Base-by-base conservation (phyloP, 2,797 vertebrate species). In the Eulemur coronatus region DNA sequence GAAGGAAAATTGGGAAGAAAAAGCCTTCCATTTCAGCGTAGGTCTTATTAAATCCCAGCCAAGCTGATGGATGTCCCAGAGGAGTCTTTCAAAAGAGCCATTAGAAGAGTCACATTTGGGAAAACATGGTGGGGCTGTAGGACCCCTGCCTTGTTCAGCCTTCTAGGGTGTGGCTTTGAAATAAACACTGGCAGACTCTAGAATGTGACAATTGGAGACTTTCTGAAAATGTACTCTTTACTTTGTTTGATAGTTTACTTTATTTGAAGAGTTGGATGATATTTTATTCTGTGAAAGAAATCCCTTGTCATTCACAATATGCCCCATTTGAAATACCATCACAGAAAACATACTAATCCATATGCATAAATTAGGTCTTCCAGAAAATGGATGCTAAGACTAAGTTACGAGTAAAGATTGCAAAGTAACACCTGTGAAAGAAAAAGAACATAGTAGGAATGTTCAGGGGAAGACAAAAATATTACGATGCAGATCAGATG, bases 151-250 rank as follows among this genome's bases (percentile, higher is more conserved):
- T 85, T 35, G 10, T 22, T 35, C 30, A 67, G 7, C 4, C 18
- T 33, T 59, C 3, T 20, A 24, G 30, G 28, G 3, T 24, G 2
- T 48, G 15, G 6, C 13, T 95, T 84, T 41, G 7, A 13, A 57
- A n/a, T 1, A 26, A 87, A 41, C 48, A 50, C n/a, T 52, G 59
- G 24, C 4, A 70, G 41, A 38, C 59, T 28, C 61, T 35, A 59
- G 17, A 2, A 5, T 50, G 1, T 61, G 20, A 9, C 4, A 15
- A 1, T n/a, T 38, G 17, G 28, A 72, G 7, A 38, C 5, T 48
- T 12, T 33, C 2, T 26, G 30, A 41, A 3, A 67, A 76, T 28
- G 4, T 22, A 70, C 7, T 78, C 26, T 55, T 52, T 78, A 18
- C 13, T 52, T 57, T 70, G 1, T 20, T 38, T 59, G 30, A 84